Conservation (phyloP, 1,140 invertebrate species). For the Himalopsyche phryganea region DNA sequence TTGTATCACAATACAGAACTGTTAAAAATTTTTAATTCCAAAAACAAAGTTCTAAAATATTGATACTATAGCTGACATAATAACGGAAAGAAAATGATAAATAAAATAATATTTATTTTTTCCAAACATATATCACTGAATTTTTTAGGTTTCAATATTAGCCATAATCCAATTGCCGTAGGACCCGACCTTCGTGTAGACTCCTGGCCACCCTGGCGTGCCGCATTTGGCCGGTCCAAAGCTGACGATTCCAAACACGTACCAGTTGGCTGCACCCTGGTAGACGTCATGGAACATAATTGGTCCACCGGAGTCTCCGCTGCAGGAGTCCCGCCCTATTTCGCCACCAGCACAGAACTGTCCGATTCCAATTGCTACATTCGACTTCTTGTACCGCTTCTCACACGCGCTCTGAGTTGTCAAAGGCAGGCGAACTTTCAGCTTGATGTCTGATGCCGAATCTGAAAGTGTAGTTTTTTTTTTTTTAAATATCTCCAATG, state of each 20-base stretch:
- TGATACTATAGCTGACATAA: no score
- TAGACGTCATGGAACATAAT: slow-evolving; percentile 54
- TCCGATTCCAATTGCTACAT: slow-evolving; percentile 14
- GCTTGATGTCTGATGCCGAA: slow-evolving; percentile 40
- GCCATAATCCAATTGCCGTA: slow-evolving; percentile 65
- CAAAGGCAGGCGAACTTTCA: not conserved
- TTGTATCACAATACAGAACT: no score
- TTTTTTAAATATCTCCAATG: no score
- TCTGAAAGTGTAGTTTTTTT: slow-evolving; percentile 32
- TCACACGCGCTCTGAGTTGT: not conserved
- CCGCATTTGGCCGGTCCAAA: slow-evolving; percentile 63
- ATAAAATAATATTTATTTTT: no score
- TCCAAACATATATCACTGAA: no score
- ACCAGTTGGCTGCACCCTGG: slow-evolving; percentile 42
- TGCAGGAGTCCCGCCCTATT: slow-evolving; percentile 62
- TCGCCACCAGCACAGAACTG: slow-evolving; percentile 65
- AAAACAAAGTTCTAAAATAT: no score
- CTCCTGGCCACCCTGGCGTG: slow-evolving; percentile 54
- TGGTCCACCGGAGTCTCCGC: slow-evolving; percentile 66
- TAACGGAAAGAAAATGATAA: no score
- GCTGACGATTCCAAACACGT: slow-evolving; percentile 60
- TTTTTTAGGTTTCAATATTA: slow-evolving; percentile 8
- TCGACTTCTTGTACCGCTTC: not conserved
- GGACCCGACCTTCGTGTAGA: slow-evolving; percentile 59
- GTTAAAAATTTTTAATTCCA: no score